Percentiles rank a stretch among this genome's conserved stretches.
Conservation (phyloP, 1,140 invertebrate genomes). For the Arctopsyche grandis region DNA sequence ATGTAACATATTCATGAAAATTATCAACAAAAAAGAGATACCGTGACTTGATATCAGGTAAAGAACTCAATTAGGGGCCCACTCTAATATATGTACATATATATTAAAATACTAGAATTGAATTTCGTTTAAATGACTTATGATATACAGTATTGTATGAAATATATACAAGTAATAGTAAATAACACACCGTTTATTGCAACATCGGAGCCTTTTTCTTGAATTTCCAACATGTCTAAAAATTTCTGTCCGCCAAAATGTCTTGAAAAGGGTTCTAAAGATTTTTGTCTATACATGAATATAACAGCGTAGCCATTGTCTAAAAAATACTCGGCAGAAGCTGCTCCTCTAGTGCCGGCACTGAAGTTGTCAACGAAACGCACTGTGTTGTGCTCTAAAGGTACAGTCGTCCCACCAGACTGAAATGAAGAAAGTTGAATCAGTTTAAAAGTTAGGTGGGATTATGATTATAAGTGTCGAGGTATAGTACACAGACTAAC, state of each 20-base stretch:
- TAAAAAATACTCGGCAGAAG: slow-evolving; percentile 96
- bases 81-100: too few relatives aligned
- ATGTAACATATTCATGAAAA: too few relatives aligned
- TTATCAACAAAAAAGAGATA: not conserved
- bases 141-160: too few relatives aligned
- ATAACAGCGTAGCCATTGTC: slow-evolving; percentile 82
- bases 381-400: slow-evolving; percentile 96
- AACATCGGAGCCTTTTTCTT: slow-evolving; percentile 69
- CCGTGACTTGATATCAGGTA: too few relatives aligned
- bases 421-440: slow-evolving; percentile 59
- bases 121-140: too few relatives aligned
- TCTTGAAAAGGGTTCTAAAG: slow-evolving; percentile 88
- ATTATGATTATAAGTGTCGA: not conserved
- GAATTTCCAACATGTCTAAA: slow-evolving; percentile 81
- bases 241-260: slow-evolving; percentile 84
- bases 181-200: slow-evolving; percentile 65
- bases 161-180: too few relatives aligned
- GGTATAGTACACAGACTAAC: slow-evolving; percentile 65
- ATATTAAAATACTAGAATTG: too few relatives aligned
- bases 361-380: slow-evolving; percentile 99
- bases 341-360: slow-evolving; percentile 91
- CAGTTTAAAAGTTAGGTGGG: not conserved
- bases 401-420: slow-evolving; percentile 97
- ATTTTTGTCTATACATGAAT: slow-evolving; percentile 83
- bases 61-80: too few relatives aligned